phyloP scores from a whole-genome alignment of 2,113 vertebrate species.

The Pavo muticus region DNA sequence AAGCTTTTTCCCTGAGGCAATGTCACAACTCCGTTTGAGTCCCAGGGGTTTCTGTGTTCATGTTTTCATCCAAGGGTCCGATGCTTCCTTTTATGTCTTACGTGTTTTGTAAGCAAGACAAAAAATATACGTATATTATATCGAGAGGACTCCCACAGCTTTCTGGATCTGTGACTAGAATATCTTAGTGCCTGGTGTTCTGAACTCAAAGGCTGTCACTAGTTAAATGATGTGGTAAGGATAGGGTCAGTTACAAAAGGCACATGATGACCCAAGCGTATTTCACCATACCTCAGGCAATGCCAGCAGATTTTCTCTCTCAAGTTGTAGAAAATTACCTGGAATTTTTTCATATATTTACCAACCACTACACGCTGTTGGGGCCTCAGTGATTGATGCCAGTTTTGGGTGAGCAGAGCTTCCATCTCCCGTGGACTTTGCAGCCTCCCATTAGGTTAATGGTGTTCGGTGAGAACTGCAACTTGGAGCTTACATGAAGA shows the following conservation, averaged over 20 bases:
- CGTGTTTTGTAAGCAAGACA: not conserved
- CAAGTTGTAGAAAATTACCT: not conserved
- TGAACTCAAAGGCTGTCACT: not conserved
- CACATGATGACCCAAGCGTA: not conserved
- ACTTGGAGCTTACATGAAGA: not conserved
- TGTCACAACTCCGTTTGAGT: not conserved
- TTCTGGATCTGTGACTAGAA: not conserved
- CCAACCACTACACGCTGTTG: not conserved
- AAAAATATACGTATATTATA: not conserved
- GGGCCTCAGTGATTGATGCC: not conserved
- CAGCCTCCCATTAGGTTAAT: not conserved
- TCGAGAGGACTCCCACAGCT: not conserved
- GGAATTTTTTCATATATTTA: not conserved
- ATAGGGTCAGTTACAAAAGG: not conserved
- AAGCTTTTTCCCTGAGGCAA: not conserved
- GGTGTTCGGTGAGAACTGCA: not conserved
- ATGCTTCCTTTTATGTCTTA: not conserved
- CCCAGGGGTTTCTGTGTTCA: not conserved
- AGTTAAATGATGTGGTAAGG: not conserved
- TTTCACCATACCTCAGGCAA: not conserved
- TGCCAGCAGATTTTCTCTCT: not conserved
- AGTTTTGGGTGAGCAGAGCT: not conserved
- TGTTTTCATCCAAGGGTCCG: not conserved
- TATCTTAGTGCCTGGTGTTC: not conserved
- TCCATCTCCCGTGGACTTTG: not conserved